Conservation (phyloP, 2,797 vertebrate species). For the Pseudochirops corinnae region DNA sequence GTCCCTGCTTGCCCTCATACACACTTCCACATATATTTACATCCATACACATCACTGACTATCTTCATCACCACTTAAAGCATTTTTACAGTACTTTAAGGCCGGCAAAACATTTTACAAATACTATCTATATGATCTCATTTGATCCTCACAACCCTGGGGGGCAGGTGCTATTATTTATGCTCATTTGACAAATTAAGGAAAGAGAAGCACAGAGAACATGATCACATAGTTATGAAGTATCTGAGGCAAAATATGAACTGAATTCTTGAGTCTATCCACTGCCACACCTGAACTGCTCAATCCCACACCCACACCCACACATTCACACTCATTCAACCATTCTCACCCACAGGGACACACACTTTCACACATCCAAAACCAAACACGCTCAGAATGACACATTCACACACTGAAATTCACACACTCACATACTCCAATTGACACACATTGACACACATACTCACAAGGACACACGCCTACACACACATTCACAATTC, state of each 20-base stretch:
- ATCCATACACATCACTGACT: background rate
- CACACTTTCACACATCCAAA: no score
- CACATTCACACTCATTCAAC: background rate
- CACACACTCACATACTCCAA: no score
- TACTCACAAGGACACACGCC: no score
- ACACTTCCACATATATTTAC: background rate
- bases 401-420: background rate
- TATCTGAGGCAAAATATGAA: background rate
- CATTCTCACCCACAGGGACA: background rate
- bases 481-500: background rate
- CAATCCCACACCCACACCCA: background rate
- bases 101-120: background rate
- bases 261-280: background rate
- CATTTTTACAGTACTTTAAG: background rate
- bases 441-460: no score
- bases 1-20: background rate
- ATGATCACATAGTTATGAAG: background rate
- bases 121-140: background rate
- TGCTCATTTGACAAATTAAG: background rate
- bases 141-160: background rate
- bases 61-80: no score
- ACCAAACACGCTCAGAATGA: background rate
- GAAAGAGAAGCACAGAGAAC: background rate
- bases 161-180: background rate
- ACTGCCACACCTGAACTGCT: background rate